Evolutionary conservation across 2,113 vertebrate species (phyloP).

Genomic region (Hystrix cristata): DNA sequence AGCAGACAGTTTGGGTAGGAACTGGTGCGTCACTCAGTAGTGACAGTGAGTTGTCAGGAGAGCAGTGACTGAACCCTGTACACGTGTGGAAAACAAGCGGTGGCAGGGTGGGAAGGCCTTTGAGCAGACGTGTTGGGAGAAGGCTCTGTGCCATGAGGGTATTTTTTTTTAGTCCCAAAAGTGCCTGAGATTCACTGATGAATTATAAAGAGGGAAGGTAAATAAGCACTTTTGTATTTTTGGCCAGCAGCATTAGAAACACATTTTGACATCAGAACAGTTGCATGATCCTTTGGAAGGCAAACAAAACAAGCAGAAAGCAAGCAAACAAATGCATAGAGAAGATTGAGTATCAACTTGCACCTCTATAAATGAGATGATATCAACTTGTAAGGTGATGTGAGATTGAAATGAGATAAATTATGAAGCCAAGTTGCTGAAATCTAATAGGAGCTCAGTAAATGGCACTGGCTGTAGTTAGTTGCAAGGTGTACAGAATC

Average conservation of each 20-base stretch:
- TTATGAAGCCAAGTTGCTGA: not conserved
- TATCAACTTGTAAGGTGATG: not conserved
- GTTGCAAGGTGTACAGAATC: not conserved
- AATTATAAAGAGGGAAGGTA: not conserved
- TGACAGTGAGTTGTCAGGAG: not conserved
- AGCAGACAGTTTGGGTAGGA: not conserved
- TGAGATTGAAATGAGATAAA: not conserved
- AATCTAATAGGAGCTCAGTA: not conserved
- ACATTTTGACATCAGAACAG: constrained; percentile 8
- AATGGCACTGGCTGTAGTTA: not conserved
- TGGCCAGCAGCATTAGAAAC: not conserved
- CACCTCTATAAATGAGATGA: not conserved
- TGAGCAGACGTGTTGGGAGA: not conserved
- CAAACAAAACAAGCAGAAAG: not conserved
- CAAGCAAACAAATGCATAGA: not conserved
- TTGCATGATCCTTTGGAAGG: not conserved
- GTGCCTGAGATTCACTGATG: not conserved
- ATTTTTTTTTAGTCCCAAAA: not conserved
- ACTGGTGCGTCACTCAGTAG: not conserved
- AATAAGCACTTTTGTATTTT: constrained; percentile 6
- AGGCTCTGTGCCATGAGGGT: not conserved
- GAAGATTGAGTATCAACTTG: not conserved
- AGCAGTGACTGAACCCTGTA: not conserved
- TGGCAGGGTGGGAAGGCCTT: not conserved
- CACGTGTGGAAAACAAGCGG: not conserved